Evolutionary conservation across 2,888 invertebrate genomes (phyloP), one percentile per base, ranked within the genome.

Genomic region (Diarsia mendica): DNA sequence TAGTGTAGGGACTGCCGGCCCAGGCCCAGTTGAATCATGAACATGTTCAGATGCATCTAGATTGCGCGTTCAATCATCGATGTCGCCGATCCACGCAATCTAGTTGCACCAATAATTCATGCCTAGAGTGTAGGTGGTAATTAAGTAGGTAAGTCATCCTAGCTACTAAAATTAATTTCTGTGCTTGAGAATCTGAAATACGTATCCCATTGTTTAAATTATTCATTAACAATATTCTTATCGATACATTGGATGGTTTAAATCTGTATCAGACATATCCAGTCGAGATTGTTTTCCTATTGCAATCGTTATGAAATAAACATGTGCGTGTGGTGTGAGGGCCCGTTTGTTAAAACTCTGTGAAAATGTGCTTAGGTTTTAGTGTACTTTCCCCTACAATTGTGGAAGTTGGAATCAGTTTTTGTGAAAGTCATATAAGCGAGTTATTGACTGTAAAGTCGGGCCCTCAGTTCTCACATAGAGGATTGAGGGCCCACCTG

Each of bases 241-340:
- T 1, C n/a, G 53, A 70, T 49, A 55, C 11, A 46, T 71, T 55
- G 20, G n/a, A 23, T 78, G 3, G 46, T 61, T 77, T n/a, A 44
- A 46, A 23, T 67, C 20, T 53, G 68, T 28, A 61, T 46, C 44
- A 18, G 23, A 49, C n/a, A n/a, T n/a, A n/a, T 13, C 48, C 13
- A 65, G 33, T 49, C 11, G 61, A 63, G 18, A 49, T 70, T 49
- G 39, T 23, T 58, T 46, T 6, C 13, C n/a, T 44, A 13, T 44
- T 44, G 44, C 63, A 44, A 44, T n/a, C n/a, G 63, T n/a, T 63
- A 23, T n/a, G 13, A 20, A 20, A 46, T 39, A 13, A 58, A 64
- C 44, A n/a, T n/a, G n/a, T n/a, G n/a, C n/a, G n/a, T n/a, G n/a
- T n/a, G n/a, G n/a, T n/a, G n/a, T n/a, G n/a, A n/a, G n/a, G n/a